Base-by-base conservation (phyloP, 2,888 invertebrate species). In the Tiliacea citrago region DNA sequence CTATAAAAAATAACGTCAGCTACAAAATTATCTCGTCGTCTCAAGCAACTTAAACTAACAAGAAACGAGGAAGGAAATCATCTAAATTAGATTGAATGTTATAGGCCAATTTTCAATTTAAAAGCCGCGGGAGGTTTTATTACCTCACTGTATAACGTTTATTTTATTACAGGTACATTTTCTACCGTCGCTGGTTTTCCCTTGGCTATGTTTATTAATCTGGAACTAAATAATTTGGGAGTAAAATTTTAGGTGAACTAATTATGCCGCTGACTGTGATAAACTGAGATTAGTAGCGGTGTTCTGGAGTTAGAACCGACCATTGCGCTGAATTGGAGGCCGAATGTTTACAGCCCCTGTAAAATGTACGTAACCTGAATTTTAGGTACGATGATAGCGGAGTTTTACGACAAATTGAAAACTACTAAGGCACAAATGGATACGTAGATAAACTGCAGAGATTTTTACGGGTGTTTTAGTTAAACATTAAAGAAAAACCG, bases 211-310 rank as follows among this genome's bases (percentile, higher is more conserved):
- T 79, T 85, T 85, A 86, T 80, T 84, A 83, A 85, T 81, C 77
- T 67, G 45, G 61, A 83, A 83, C 83, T 83, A 81, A 80, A 87
- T 86, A 78, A 87, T 82, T 86, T 77, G 69, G 42, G 53, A 77
- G 68, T 81, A 77, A 83, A 84, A 86, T 82, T 83, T 78, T 66
- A 72, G 74, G 57, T 66, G 58, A 82, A 77, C 88, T 88, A 88
- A 86, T 86, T 86, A 86, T 86, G 66, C 63, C 73, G 49, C 58
- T 61, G 70, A 62, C 71, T 86, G 73, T 73, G 81, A 86, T 82
- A 86, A 86, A 86, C 86, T 82, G 73, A 81, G 88, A 86, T 82
- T 84, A 88, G 68, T 65, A 75, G 69, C 70, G 62, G 68, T 73
- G 66, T 80, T 65, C 66, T 67, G 47, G 68, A 79, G 80, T 80